Percentiles rank a stretch among this genome's conserved stretches.
These are phyloP conservation scores for Escarpia spicata DNA, from an alignment of 2,888 invertebrate genomes.

Conservation along the genomic window DNA sequence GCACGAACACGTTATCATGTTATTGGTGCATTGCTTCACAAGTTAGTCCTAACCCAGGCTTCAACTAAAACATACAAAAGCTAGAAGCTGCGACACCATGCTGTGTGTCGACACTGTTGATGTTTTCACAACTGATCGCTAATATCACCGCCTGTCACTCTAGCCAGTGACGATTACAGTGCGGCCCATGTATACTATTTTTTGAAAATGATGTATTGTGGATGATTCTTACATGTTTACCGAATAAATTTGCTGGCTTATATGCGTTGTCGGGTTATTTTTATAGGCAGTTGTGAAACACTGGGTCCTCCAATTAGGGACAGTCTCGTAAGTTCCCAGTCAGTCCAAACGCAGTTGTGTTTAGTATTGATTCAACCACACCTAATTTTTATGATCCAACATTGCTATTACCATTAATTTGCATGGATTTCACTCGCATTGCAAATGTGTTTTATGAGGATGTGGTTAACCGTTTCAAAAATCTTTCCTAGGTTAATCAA, in stretches of 20 bases:
- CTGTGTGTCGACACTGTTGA: not conserved
- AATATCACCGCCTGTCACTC: not conserved
- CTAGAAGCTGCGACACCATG: not conserved
- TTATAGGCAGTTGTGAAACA: not conserved
- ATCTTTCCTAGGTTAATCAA: too few species aligned
- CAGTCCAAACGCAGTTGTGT: not conserved
- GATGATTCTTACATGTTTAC: constrained; percentile 40
- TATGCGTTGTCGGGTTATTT: not conserved
- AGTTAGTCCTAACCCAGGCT: not conserved
- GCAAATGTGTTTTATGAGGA: too few species aligned
- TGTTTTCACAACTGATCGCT: not conserved
- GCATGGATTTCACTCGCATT: too few species aligned
- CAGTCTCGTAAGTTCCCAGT: not conserved
- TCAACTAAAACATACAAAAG: not conserved
- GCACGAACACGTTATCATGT: not conserved
- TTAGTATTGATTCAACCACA: not conserved
- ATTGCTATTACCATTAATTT: too few species aligned
- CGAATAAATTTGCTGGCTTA: constrained; percentile 32
- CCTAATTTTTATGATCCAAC: too few species aligned
- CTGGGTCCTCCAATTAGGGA: not conserved
- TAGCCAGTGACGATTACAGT: not conserved
- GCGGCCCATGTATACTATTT: constrained; percentile 33
- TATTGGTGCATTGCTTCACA: not conserved
- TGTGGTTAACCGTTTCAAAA: too few species aligned
- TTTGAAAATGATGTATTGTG: constrained; percentile 36